Conservation (phyloP, 2,888 invertebrate species). For the Disparrhopalites patrizii region DNA sequence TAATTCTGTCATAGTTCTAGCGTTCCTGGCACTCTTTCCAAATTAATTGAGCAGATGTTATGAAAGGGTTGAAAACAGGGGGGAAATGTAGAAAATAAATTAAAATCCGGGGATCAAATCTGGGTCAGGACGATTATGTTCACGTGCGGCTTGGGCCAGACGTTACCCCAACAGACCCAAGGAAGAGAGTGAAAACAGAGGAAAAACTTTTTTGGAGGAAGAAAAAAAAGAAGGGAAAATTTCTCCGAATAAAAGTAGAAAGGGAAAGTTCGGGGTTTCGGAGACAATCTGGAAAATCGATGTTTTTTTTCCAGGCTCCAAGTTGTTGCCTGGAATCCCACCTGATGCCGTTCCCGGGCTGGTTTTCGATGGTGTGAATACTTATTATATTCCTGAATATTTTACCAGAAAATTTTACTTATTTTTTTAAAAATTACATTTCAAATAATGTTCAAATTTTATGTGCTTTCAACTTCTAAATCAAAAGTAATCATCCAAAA, state of each 20-base stretch:
- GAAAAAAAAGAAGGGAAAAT: neutral
- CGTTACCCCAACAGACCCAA: too few relatives aligned
- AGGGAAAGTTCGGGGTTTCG: neutral
- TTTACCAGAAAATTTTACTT: too few relatives aligned
- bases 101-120: neutral
- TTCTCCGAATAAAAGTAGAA: neutral
- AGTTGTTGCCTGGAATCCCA: neutral
- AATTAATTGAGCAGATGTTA: too few relatives aligned
- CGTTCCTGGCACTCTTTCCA: too few relatives aligned
- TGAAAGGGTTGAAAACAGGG: neutral
- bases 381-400: too few relatives aligned
- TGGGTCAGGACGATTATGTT: neutral
- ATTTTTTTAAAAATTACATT: too few relatives aligned
- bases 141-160: neutral
- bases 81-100: neutral
- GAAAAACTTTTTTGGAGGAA: neutral
- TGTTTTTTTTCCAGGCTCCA: too few relatives aligned
- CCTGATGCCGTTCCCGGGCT: conserved; percentile 7
- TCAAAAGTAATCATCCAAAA: too few relatives aligned
- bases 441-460: too few relatives aligned
- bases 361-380: too few relatives aligned
- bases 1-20: neutral
- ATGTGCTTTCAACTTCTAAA: too few relatives aligned
- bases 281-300: conserved; percentile 12
- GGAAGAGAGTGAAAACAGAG: neutral